A percentile compares a stretch with the other conserved stretches of the same genome.
Evolutionary conservation across 2,797 vertebrate species (phyloP).

Genomic region (Lithobates sylvaticus): DNA sequence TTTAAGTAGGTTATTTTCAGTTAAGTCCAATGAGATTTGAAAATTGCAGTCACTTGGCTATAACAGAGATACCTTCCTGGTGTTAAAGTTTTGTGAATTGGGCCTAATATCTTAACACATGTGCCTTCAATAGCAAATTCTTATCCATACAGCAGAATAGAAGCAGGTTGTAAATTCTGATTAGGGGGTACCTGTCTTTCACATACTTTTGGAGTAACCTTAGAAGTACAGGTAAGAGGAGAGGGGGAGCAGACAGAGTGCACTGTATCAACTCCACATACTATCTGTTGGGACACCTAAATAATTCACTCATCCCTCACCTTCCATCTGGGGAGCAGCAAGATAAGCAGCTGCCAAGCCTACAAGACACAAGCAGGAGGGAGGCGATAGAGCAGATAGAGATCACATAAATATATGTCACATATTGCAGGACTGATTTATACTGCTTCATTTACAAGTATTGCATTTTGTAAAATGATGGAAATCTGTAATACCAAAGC

Average conservation of each 20-base stretch:
- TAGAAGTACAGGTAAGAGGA: constrained; percentile 58
- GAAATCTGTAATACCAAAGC: not conserved
- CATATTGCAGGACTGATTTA: constrained; percentile 8
- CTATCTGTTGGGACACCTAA: constrained; percentile 62
- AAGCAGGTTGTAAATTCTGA: not conserved
- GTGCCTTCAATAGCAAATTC: not conserved
- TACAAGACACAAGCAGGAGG: constrained; percentile 32
- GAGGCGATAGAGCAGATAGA: constrained; percentile 14
- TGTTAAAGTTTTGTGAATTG: too few species aligned
- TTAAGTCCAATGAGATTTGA: too few species aligned
- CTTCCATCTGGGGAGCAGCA: constrained; percentile 58
- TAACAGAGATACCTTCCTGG: too few species aligned
- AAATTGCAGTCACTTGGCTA: too few species aligned
- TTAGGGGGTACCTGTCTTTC: constrained; percentile 43
- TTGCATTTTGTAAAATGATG: not conserved
- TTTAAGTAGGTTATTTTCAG: too few species aligned
- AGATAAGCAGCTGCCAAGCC: constrained; percentile 53
- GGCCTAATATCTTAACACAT: not conserved
- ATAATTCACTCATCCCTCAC: constrained; percentile 61
- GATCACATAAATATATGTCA: constrained; percentile 1
- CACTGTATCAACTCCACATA: constrained; percentile 62
- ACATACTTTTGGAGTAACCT: constrained; percentile 58
- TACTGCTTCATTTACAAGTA: not conserved
- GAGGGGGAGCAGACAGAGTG: constrained; percentile 61
- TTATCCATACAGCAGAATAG: not conserved